These are phyloP conservation scores for Proisotoma minuta DNA, from an alignment of 2,888 invertebrate species.

Conservation along the genomic window DNA sequence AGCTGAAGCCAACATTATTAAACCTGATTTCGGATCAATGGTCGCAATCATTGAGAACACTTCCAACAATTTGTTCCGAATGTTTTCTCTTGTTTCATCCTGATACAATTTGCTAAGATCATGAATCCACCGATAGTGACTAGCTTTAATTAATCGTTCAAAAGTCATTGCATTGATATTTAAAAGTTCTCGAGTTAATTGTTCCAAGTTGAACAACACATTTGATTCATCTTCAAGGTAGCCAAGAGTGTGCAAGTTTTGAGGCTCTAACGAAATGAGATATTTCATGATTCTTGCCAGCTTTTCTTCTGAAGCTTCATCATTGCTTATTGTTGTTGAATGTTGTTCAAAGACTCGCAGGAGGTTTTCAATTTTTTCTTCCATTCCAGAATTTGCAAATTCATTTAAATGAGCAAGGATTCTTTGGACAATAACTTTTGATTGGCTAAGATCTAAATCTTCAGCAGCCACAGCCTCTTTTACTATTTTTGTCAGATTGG, in stretches of 20 bases:
- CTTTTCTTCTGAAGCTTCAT: background rate
- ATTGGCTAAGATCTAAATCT: constrained; percentile 13
- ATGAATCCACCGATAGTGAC: constrained; percentile 12
- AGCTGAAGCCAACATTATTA: constrained; percentile 19
- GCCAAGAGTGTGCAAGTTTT: background rate
- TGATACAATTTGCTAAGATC: constrained; percentile 26
- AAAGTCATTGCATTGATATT: background rate
- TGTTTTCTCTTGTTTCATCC: constrained; percentile 10
- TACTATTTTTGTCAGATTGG: constrained; percentile 15
- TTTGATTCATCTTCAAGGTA: constrained; percentile 1
- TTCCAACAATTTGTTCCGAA: constrained; percentile 22
- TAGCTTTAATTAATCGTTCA: background rate
- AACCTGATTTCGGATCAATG: no score
- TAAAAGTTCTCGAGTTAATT: background rate
- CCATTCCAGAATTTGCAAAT: background rate
- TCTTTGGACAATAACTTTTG: constrained; percentile 16
- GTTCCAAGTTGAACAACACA: background rate
- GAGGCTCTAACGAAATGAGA: background rate
- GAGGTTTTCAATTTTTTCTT: background rate
- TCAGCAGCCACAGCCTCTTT: constrained; percentile 19
- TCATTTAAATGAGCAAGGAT: constrained; percentile 20
- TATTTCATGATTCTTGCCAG: background rate
- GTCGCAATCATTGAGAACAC: constrained; percentile 27
- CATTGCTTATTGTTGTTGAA: background rate
- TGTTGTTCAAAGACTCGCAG: constrained; percentile 3